These are phyloP conservation scores for Andinoacara biseriatus DNA, from an alignment of 2,113 vertebrate genomes.

Conservation along the genomic window DNA sequence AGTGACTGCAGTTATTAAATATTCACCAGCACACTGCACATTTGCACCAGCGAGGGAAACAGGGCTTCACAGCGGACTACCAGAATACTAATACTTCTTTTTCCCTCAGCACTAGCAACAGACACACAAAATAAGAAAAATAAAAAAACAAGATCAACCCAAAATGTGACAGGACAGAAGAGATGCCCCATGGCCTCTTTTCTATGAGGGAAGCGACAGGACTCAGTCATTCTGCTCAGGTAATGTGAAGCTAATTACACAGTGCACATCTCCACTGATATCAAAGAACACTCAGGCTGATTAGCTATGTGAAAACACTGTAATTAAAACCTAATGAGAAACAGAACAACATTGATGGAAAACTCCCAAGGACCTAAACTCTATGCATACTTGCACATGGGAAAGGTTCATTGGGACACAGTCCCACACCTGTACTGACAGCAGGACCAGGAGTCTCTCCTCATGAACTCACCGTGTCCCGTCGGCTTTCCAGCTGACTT, in stretches of 20 bases:
- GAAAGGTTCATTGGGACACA: neutral
- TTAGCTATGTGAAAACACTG: constrained; percentile 15
- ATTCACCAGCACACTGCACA: constrained; percentile 66
- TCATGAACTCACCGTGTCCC: constrained; percentile 90
- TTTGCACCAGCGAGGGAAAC: constrained; percentile 45
- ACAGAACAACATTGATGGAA: neutral
- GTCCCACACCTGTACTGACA: neutral
- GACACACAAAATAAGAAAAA: constrained; percentile 17
- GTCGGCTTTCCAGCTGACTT: constrained; percentile 99
- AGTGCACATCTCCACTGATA: constrained; percentile 5
- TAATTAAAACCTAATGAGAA: constrained; percentile 48
- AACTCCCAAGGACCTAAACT: constrained; percentile 7
- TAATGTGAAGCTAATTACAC: neutral
- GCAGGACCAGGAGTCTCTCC: neutral
- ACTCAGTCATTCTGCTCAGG: neutral
- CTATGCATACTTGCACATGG: neutral
- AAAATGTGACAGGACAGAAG: constrained; percentile 44
- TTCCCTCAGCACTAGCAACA: constrained; percentile 8
- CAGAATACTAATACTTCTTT: constrained; percentile 63
- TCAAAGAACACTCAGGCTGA: neutral
- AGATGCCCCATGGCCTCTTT: neutral
- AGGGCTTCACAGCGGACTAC: constrained; percentile 37
- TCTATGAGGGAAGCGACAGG: neutral
- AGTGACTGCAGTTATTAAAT: constrained; percentile 76
- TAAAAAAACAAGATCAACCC: constrained; percentile 11